A percentile compares a stretch with the other conserved stretches of the same genome.
Conservation (phyloP, 1,140 invertebrate species). For the Mactra quadrangularis region DNA sequence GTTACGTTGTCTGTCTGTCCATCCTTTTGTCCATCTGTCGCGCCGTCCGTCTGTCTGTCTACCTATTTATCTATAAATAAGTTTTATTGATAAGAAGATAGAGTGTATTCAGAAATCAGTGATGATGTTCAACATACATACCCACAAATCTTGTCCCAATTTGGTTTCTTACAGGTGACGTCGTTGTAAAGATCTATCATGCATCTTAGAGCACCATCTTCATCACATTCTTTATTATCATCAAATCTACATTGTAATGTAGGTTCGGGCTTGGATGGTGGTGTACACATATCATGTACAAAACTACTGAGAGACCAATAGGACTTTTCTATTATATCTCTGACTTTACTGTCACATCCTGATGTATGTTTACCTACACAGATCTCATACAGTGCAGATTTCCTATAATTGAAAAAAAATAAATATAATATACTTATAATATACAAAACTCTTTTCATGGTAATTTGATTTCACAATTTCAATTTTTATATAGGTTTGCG, state of each 20-base stretch:
- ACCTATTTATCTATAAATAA: too few species aligned
- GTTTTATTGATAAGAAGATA: too few species aligned
- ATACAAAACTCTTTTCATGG: too few species aligned
- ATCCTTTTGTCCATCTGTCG: too few species aligned
- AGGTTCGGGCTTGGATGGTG: constrained; percentile 33
- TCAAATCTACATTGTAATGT: constrained; percentile 32
- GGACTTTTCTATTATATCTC: neutral
- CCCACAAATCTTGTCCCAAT: constrained; percentile 23
- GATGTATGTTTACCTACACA: constrained; percentile 2
- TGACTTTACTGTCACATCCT: constrained; percentile 2
- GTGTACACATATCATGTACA: constrained; percentile 4
- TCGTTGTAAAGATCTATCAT: constrained; percentile 17
- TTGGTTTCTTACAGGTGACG: constrained; percentile 17
- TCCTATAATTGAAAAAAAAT: constrained; percentile 6
- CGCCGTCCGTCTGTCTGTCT: too few species aligned
- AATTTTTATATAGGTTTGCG: too few species aligned
- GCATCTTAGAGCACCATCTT: neutral
- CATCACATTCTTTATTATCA: neutral
- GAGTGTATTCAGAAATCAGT: too few species aligned
- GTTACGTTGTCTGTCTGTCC: too few species aligned
- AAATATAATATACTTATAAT: too few species aligned
- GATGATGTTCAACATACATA: too few species aligned
- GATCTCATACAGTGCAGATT: neutral
- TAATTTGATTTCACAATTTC: too few species aligned
- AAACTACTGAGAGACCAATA: neutral